These are phyloP conservation scores for Carapus acus DNA, from an alignment of 2,797 vertebrate genomes.

Conservation along the genomic window DNA sequence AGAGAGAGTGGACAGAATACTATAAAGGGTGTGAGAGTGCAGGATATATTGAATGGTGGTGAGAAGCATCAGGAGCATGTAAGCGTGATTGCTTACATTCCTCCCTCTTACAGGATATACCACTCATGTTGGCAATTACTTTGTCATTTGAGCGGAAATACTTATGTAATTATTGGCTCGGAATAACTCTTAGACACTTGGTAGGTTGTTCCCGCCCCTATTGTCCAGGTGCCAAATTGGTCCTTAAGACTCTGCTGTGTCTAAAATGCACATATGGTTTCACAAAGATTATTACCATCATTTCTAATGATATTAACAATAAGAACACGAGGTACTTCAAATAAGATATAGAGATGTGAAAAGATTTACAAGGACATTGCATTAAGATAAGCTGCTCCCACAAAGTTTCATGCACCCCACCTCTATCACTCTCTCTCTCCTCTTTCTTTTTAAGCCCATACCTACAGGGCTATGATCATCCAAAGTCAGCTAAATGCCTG, in stretches of 20 bases:
- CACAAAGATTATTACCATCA: neutral
- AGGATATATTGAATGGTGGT: conserved; percentile 14
- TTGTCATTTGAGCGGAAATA: conserved; percentile 38
- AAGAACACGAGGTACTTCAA: neutral
- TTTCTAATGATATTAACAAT: neutral
- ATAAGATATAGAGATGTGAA: neutral
- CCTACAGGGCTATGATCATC: neutral
- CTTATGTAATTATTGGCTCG: conserved; percentile 6
- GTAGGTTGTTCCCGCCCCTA: neutral
- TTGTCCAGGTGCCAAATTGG: neutral
- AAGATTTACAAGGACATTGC: neutral
- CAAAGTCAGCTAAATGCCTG: neutral
- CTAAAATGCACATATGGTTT: neutral
- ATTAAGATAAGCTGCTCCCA: neutral
- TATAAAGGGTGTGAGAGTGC: conserved; percentile 11
- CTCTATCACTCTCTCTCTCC: neutral
- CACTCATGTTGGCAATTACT: conserved; percentile 13
- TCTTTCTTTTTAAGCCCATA: neutral
- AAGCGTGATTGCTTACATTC: conserved; percentile 9
- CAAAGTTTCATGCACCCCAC: neutral
- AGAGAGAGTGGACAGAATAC: conserved; percentile 21
- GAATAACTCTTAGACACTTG: conserved; percentile 8
- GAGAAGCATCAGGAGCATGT: conserved; percentile 6
- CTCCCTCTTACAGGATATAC: conserved; percentile 7
- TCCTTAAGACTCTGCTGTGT: neutral